Conservation (phyloP, 2,113 vertebrate genomes). For the Gymnogyps californianus region DNA sequence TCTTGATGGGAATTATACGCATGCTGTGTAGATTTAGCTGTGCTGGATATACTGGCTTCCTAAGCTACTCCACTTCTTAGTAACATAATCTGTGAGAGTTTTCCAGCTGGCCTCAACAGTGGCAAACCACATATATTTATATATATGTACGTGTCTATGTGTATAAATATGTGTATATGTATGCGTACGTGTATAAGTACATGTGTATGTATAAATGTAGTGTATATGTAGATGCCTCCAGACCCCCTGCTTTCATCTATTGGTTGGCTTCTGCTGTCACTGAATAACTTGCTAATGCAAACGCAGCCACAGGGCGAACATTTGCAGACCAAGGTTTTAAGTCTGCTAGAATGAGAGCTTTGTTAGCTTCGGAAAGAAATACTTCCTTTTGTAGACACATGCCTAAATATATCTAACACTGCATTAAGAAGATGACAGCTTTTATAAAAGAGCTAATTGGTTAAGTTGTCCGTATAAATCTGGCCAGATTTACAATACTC, state of each 20-base stretch:
- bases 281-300: neutral
- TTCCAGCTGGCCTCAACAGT: neutral
- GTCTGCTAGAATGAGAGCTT: neutral
- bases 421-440: neutral
- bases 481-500: neutral
- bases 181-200: neutral
- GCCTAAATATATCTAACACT: constrained; percentile 1
- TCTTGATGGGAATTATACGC: neutral
- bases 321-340: neutral
- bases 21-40: neutral
- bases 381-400: neutral
- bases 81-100: neutral
- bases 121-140: neutral
- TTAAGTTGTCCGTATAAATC: neutral
- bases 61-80: neutral
- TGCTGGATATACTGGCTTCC: neutral
- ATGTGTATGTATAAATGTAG: neutral
- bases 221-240: neutral
- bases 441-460: constrained; percentile 16
- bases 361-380: neutral
- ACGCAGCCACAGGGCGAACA: neutral
- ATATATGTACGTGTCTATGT: accelerated
- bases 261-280: neutral
- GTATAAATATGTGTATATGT: neutral
- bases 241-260: neutral